Percentiles rank a stretch among this genome's conserved stretches.
Conservation (phyloP, 2,888 invertebrate genomes). For the Volucella bombylans region DNA sequence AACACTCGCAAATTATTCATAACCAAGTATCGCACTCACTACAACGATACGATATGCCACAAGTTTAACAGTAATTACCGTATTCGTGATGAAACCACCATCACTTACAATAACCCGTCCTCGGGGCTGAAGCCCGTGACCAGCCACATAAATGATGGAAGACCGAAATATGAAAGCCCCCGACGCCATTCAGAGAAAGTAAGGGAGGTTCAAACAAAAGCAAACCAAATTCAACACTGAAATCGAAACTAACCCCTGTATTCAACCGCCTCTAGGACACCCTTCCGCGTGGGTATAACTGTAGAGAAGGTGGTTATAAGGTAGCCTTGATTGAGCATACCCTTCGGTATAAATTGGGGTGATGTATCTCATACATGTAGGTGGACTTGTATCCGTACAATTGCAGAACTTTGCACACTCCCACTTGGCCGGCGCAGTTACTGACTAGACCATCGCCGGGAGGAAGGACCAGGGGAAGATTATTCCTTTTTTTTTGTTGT, state of each 20-base stretch:
- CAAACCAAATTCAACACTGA: slow-evolving; percentile 49
- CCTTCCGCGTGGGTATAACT: not conserved
- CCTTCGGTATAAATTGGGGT: slow-evolving; percentile 80
- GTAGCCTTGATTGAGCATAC: slow-evolving; percentile 81
- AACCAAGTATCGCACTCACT: slow-evolving; percentile 32
- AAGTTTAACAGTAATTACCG: slow-evolving; percentile 44
- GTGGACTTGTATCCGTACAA: slow-evolving; percentile 11
- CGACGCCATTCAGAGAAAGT: slow-evolving; percentile 1
- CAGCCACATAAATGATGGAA: slow-evolving; percentile 62
- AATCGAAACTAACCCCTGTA: slow-evolving; percentile 53
- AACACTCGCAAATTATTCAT: slow-evolving; percentile 59
- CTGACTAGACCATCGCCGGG: not conserved
- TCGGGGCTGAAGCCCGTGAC: slow-evolving; percentile 27
- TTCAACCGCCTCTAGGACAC: not conserved
- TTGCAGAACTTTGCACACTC: slow-evolving; percentile 2
- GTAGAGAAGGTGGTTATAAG: slow-evolving; percentile 11
- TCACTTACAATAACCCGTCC: slow-evolving; percentile 34
- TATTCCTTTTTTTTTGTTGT: not conserved
- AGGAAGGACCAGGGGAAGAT: not conserved
- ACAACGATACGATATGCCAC: slow-evolving; percentile 9
- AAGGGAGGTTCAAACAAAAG: slow-evolving; percentile 32
- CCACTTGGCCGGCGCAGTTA: slow-evolving; percentile 10
- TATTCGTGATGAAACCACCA: slow-evolving; percentile 43
- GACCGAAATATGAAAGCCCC: slow-evolving; percentile 46
- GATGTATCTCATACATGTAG: slow-evolving; percentile 74